Conservation (phyloP, 1,140 invertebrate genomes). For the Vanessa atalanta region DNA sequence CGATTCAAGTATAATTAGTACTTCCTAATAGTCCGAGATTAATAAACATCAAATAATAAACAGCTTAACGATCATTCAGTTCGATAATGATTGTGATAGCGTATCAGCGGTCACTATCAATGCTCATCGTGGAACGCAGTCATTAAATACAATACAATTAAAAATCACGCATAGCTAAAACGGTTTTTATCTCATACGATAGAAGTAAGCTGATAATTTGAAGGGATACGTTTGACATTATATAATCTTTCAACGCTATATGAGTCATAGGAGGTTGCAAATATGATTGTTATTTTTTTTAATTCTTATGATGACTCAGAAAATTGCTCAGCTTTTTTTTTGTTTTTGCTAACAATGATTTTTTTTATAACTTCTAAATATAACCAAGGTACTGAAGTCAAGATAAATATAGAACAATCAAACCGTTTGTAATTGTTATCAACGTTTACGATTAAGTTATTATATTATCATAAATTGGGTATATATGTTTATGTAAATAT, state of each 20-base stretch:
- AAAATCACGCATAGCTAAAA: constrained; percentile 21
- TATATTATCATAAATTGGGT: too few relatives aligned
- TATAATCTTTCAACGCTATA: background rate
- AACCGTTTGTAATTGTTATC: background rate
- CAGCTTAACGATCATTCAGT: constrained; percentile 16
- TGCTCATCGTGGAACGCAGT: constrained; percentile 6
- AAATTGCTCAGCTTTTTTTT: background rate
- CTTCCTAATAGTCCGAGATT: constrained; percentile 3
- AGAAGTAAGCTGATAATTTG: background rate
- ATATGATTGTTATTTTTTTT: constrained; percentile 7
- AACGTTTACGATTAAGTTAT: too few relatives aligned
- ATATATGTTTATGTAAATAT: too few relatives aligned
- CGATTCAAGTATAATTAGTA: background rate
- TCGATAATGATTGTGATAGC: constrained; percentile 27
- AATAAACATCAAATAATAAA: constrained; percentile 9
- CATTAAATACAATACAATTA: constrained; percentile 17
- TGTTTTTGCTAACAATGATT: background rate
- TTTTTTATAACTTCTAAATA: background rate
- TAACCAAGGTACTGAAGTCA: background rate
- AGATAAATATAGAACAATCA: background rate
- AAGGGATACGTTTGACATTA: background rate
- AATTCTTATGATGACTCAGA: background rate
- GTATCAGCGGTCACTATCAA: constrained; percentile 4
- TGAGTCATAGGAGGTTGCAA: background rate
- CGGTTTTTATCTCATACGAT: background rate